Percentiles rank a stretch among this genome's conserved stretches.
Evolutionary conservation across 2,888 invertebrate species (phyloP).

Genomic region (Leucoma salicis): DNA sequence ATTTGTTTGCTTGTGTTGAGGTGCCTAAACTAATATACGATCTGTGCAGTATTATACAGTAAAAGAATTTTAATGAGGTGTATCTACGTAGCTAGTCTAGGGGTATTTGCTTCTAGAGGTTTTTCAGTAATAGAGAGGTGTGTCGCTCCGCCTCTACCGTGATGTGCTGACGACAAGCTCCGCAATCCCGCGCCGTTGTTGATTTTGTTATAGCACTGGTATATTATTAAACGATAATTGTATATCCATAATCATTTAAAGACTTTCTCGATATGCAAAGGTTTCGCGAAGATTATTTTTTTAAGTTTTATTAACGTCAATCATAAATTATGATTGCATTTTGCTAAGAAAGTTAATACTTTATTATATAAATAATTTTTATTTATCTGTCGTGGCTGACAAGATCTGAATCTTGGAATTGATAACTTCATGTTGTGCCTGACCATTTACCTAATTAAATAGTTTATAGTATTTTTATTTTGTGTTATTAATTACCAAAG

Average conservation of each 20-base stretch:
- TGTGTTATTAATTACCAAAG: too few relatives aligned
- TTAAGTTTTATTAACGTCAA: too few relatives aligned
- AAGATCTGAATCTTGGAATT: too few relatives aligned
- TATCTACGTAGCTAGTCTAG: conserved; percentile 31
- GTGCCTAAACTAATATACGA: background rate
- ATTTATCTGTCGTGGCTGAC: too few relatives aligned
- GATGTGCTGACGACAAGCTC: conserved; percentile 57
- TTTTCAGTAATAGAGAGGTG: conserved; percentile 71
- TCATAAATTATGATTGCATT: too few relatives aligned
- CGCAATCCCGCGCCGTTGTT: conserved; percentile 41
- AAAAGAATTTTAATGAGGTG: conserved; percentile 44
- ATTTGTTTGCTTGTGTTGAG: too few relatives aligned
- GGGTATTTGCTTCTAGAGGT: conserved; percentile 33
- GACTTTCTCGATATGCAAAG: background rate
- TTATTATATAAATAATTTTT: too few relatives aligned
- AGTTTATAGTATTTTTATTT: too few relatives aligned
- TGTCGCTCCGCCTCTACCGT: conserved; percentile 65
- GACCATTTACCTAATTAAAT: too few relatives aligned
- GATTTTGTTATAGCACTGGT: conserved; percentile 33
- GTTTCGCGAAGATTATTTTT: too few relatives aligned
- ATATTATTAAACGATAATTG: conserved; percentile 28
- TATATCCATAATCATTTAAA: conserved; percentile 9
- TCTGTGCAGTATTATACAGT: conserved; percentile 7
- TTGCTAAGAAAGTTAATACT: too few relatives aligned
- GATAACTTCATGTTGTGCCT: too few relatives aligned